These are phyloP conservation scores for Chrosomus eos DNA, from an alignment of 2,797 vertebrate species.

Conservation along the genomic window DNA sequence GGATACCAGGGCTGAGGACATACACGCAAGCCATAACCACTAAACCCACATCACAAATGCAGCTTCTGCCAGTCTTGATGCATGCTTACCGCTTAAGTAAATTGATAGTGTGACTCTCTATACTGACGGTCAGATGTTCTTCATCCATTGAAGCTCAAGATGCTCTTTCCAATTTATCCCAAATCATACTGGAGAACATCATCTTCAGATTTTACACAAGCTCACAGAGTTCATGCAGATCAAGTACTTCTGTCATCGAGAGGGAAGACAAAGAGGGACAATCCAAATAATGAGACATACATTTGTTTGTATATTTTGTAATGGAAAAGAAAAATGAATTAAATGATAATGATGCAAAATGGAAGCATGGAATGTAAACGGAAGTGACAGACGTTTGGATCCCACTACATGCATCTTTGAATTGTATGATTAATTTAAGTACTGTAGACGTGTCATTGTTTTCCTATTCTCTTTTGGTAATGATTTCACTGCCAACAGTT, in stretches of 20 bases:
- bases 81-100: neutral
- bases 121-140: neutral
- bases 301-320: neutral
- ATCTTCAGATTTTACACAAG: neutral
- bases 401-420: neutral
- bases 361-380: neutral
- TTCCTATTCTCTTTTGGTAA: conserved; percentile 12
- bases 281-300: neutral
- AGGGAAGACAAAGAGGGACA: no score
- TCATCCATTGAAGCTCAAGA: neutral
- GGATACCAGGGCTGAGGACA: conserved; percentile 15
- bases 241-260: neutral
- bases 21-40: conserved; percentile 23
- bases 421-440: neutral
- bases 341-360: neutral
- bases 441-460: neutral
- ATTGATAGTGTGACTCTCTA: neutral
- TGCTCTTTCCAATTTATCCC: neutral
- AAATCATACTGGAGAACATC: neutral
- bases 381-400: neutral
- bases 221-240: neutral
- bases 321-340: neutral
- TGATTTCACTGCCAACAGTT: conserved; percentile 14
- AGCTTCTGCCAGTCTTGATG: neutral
- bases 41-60: conserved; percentile 14